Percentiles rank a stretch among this genome's conserved stretches.
Evolutionary conservation across 2,888 invertebrate genomes (phyloP).

Genomic region (Lymantria dispar): DNA sequence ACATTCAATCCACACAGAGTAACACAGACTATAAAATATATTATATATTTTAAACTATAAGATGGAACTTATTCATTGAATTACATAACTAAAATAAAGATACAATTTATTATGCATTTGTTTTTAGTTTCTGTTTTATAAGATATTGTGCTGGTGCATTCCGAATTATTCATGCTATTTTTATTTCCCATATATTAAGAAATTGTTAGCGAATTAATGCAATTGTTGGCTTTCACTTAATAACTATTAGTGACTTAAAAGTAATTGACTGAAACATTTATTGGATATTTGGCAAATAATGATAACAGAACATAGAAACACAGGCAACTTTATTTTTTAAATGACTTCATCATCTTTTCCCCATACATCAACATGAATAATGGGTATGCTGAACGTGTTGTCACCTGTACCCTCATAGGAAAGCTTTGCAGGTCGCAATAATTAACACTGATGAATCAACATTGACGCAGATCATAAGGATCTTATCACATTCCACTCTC

Average conservation of each 20-base stretch:
- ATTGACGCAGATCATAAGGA: conserved; percentile 34
- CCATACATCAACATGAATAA: background rate
- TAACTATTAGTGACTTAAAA: conserved; percentile 77
- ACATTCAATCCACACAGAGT: conserved; percentile 65
- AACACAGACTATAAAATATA: conserved; percentile 56
- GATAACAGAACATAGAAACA: conserved; percentile 22
- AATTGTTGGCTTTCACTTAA: conserved; percentile 61
- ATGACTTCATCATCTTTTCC: background rate
- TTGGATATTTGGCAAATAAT: conserved; percentile 59
- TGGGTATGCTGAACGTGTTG: conserved; percentile 5
- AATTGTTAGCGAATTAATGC: conserved; percentile 71
- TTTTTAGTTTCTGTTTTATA: conserved; percentile 42
- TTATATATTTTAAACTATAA: conserved; percentile 50
- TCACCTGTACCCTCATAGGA: conserved; percentile 13
- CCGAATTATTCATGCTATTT: conserved; percentile 47
- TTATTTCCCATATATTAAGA: conserved; percentile 44
- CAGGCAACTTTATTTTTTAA: conserved; percentile 9
- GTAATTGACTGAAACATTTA: conserved; percentile 74
- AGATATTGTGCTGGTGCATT: conserved; percentile 74
- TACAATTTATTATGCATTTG: conserved; percentile 43
- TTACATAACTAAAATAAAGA: conserved; percentile 45
- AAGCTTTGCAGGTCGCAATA: conserved; percentile 34
- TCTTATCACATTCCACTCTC: conserved; percentile 60
- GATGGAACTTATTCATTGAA: conserved; percentile 57
- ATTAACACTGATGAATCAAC: conserved; percentile 58